A percentile compares a stretch with the other conserved stretches of the same genome.
Evolutionary conservation across 2,113 vertebrate genomes (phyloP).

Genomic region (Chitala chitala): DNA sequence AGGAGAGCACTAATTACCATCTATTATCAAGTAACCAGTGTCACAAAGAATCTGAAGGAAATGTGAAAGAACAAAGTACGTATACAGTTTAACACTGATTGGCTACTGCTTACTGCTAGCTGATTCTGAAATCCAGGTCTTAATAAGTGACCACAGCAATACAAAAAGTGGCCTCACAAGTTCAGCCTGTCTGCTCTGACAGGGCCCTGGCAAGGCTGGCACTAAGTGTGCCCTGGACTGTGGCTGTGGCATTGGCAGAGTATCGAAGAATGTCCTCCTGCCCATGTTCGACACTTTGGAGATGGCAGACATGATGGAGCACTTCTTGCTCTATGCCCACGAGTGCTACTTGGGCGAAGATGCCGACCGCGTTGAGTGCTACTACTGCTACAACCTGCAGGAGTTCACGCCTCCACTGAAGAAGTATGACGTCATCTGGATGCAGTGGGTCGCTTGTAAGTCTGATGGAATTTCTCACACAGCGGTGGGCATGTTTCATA

Average conservation of each 20-base stretch:
- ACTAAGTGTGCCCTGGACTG: constrained; percentile 83
- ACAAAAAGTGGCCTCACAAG: too few species aligned
- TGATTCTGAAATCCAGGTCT: too few species aligned
- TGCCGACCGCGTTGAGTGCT: constrained; percentile 75
- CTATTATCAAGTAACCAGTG: too few species aligned
- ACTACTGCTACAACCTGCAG: constrained; percentile 84
- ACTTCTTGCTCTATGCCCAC: constrained; percentile 84
- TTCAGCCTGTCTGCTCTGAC: too few species aligned
- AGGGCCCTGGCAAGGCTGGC: constrained; percentile 81
- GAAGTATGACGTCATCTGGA: constrained; percentile 93
- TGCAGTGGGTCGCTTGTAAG: constrained; percentile 96
- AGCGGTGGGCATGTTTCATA: too few species aligned
- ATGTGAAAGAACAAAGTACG: too few species aligned
- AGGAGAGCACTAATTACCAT: too few species aligned
- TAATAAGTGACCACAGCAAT: too few species aligned
- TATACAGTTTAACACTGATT: too few species aligned
- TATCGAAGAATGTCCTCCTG: constrained; percentile 83
- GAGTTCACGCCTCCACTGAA: constrained; percentile 71
- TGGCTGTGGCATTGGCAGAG: constrained; percentile 85
- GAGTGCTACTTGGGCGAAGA: constrained; percentile 74
- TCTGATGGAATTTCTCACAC: constrained; percentile 28
- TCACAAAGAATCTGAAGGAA: too few species aligned
- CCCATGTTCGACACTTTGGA: constrained; percentile 83
- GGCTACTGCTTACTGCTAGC: too few species aligned
- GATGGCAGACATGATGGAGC: constrained; percentile 90